Evolutionary conservation across 2,888 invertebrate species (phyloP), one percentile per base, ranked within the genome.

Genomic region (Allophyes oxyacanthae): DNA sequence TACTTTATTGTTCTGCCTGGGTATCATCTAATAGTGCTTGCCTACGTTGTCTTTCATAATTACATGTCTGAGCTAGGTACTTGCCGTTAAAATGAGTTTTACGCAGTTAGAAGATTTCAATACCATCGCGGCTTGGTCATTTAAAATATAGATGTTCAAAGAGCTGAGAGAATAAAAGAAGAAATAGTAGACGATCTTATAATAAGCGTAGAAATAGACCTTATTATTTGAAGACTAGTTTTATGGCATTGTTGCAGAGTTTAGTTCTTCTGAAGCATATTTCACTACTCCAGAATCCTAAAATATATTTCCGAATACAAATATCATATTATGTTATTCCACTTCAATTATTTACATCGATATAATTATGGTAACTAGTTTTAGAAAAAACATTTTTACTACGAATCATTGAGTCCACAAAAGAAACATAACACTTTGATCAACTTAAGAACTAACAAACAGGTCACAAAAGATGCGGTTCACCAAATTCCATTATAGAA

Each of bases 1-100:
- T 84, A 86, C 63, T 76, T 20, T 78, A 81, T 82, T 84, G 83
- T 84, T 78, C 65, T 60, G 61, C 49, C 66, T 57, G 66, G 63
- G 63, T 71, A 71, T 71, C 63, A 53, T 63, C 67, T 71, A 62
- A 58, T 71, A 70, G 64, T 70, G 64, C 63, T 67, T 67, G 52
- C 63, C 51, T 67, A 67, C 55, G 64, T 64, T 67, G 70, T 64
- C 52, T 71, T 54, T 36, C 40, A 52, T 70, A 70, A 70, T 64
- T 59, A 33, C 57, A 25, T 36, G 32, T 28, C 45, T 70, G 38
- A 53, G 41, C 26, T 61, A 64, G 56, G 53, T 61, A 45, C 44
- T 40, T 51, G 38, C 46, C 43, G 64, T 26, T 41, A 38, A 48
- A 41, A 45, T 56, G 26, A 10, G 9, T 45, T 56, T 50, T 54